phyloP scores from a whole-genome alignment of 1,140 invertebrate genomes.

The Myzus persicae region DNA sequence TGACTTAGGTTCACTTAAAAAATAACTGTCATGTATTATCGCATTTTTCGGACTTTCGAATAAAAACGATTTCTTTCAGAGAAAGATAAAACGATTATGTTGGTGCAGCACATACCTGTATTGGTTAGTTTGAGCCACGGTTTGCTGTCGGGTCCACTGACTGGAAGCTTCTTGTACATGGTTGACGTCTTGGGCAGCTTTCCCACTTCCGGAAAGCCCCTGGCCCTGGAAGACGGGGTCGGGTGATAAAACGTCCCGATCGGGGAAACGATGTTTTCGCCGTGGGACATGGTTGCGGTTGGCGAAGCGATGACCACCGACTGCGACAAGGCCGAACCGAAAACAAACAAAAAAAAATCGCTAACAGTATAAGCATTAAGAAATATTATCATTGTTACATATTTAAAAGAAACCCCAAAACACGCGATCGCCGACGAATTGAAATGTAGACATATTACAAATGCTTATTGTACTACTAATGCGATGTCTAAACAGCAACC shows the following conservation, averaged over 20 bases:
- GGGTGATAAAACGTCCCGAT: constrained; percentile 9
- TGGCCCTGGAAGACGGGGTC: background rate
- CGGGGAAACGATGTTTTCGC: background rate
- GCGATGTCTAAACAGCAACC: background rate
- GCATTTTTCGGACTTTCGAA: background rate
- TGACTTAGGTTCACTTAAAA: too few relatives aligned
- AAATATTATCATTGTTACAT: background rate
- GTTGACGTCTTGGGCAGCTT: constrained; percentile 12
- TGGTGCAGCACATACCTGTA: background rate
- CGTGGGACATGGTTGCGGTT: background rate
- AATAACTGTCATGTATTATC: background rate
- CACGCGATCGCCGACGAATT: background rate
- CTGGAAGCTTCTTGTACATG: background rate
- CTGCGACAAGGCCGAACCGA: background rate
- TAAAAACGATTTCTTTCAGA: background rate
- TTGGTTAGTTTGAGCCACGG: background rate
- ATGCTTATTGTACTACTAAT: background rate
- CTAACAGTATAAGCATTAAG: background rate
- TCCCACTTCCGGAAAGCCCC: background rate
- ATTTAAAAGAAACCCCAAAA: background rate
- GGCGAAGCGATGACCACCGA: constrained; percentile 38
- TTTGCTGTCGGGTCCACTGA: background rate
- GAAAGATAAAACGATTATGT: background rate
- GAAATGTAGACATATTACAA: background rate
- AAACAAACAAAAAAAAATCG: background rate